A percentile compares a stretch with the other conserved stretches of the same genome.
These are phyloP conservation scores for Dicyrtomina minuta DNA, from an alignment of 2,888 invertebrate species.

Conservation along the genomic window DNA sequence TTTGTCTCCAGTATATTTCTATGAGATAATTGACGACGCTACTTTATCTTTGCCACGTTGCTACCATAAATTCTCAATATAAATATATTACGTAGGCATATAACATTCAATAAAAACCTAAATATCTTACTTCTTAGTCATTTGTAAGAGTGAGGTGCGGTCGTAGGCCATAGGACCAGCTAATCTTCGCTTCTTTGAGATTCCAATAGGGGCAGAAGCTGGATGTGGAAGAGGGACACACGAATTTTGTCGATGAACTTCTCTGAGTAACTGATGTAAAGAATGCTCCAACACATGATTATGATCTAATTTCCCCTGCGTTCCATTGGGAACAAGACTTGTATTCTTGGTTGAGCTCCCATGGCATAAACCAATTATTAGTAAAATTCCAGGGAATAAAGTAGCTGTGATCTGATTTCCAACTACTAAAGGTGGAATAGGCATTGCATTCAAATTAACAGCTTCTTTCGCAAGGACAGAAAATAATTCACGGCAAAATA, in stretches of 20 bases:
- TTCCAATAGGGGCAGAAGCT: conserved; percentile 87
- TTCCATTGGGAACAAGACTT: conserved; percentile 60
- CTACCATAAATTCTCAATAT: too few relatives aligned
- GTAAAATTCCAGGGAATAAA: conserved; percentile 85
- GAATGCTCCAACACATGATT: conserved; percentile 97
- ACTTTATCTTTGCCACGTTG: too few relatives aligned
- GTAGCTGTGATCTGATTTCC: conserved; percentile 96
- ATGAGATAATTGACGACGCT: too few relatives aligned
- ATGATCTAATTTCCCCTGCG: conserved; percentile 68
- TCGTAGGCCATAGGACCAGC: conserved; percentile 91
- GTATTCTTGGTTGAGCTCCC: conserved; percentile 65
- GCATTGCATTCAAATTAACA: conserved; percentile 81
- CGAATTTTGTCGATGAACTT: conserved; percentile 88
- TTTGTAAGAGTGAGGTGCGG: conserved; percentile 79
- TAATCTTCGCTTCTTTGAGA: conserved; percentile 81
- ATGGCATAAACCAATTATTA: conserved; percentile 88
- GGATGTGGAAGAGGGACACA: conserved; percentile 95
- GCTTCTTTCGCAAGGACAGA: conserved; percentile 92
- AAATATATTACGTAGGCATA: background rate
- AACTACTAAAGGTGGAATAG: conserved; percentile 94
- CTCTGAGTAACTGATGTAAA: conserved; percentile 85
- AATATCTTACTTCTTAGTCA: conserved; percentile 69
- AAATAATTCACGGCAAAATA: conserved; percentile 95
- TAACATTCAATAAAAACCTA: background rate
- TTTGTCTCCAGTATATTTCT: too few relatives aligned